phyloP scores from a whole-genome alignment of 2,797 vertebrate species.

The Mus minutoides region DNA sequence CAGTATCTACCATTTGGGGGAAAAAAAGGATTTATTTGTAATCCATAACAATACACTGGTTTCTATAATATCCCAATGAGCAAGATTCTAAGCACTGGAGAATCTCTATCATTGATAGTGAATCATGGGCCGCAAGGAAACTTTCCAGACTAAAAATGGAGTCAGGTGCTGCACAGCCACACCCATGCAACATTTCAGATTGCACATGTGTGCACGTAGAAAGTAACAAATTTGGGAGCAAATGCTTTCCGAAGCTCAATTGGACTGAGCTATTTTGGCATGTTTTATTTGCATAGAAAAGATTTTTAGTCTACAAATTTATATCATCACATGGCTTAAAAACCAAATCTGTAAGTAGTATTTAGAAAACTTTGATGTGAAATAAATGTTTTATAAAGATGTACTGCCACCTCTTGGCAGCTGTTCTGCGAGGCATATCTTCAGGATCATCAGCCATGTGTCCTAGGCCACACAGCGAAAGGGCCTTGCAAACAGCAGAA shows the following conservation, averaged over 20 bases:
- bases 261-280: neutral
- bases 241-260: neutral
- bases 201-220: neutral
- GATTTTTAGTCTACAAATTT: neutral
- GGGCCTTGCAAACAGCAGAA: accelerated
- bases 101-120: neutral
- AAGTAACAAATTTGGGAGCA: neutral
- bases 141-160: neutral
- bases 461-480: neutral
- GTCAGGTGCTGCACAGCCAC: neutral
- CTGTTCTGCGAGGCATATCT: neutral
- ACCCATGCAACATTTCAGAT: neutral
- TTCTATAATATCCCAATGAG: neutral
- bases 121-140: neutral
- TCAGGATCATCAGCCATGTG: neutral
- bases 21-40: neutral
- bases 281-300: neutral
- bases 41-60: neutral
- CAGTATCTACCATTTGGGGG: neutral
- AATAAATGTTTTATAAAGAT: slow-evolving; percentile 79
- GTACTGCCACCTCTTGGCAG: slow-evolving; percentile 86
- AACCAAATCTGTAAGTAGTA: neutral
- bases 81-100: neutral
- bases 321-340: neutral
- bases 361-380: neutral